phyloP scores from a whole-genome alignment of 2,113 vertebrate species.

The human region DNA sequence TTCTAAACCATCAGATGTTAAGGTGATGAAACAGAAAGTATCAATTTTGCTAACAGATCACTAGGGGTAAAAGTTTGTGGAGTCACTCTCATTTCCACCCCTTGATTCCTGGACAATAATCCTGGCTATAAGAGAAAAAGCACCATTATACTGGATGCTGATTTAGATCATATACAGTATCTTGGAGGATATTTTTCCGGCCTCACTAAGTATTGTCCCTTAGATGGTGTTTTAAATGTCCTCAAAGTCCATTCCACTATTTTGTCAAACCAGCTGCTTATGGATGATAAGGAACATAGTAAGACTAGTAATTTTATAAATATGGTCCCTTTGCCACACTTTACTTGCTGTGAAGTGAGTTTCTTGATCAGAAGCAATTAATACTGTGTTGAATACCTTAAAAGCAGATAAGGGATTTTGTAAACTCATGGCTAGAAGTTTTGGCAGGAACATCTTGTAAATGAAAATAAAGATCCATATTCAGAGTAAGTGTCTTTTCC shows the following conservation, averaged over 20 bases:
- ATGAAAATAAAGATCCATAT: neutral
- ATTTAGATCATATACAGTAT: neutral
- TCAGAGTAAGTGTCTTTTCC: neutral
- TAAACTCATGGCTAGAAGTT: neutral
- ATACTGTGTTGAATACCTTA: neutral
- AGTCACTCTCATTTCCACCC: neutral
- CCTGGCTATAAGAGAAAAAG: neutral
- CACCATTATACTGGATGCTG: neutral
- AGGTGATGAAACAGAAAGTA: neutral
- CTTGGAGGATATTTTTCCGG: neutral
- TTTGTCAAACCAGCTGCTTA: neutral
- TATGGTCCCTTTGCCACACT: neutral
- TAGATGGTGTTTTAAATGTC: neutral
- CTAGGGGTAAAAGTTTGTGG: neutral
- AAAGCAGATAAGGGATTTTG: neutral
- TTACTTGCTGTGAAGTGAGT: neutral
- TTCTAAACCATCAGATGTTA: neutral
- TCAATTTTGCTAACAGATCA: neutral
- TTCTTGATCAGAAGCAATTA: neutral
- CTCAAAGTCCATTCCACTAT: neutral
- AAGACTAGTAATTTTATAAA: neutral
- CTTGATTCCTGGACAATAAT: neutral
- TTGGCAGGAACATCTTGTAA: neutral
- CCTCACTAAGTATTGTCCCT: neutral
- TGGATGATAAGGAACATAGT: neutral